Base-by-base conservation (phyloP, 2,797 vertebrate genomes). In the Taenioides sp. region DNA sequence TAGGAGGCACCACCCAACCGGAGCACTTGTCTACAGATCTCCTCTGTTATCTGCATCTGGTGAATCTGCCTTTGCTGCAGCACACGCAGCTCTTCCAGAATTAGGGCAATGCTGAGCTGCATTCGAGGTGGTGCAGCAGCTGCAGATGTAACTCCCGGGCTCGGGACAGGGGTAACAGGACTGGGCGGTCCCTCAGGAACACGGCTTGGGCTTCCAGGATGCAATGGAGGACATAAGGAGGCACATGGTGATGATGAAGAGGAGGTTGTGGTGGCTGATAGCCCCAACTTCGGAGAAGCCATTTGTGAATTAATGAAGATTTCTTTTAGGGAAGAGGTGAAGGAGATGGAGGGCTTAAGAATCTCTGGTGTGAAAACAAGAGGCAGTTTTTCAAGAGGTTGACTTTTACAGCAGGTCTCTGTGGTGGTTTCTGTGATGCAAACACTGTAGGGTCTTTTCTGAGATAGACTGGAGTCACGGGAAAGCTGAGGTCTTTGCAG, bases 11-110 rank as follows among this genome's bases (percentile, higher is more conserved):
- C 93, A 50, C 95, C 96, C 2, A 97, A 91, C 62, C 95, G 92
- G 54, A 97, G 86, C 40, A 97, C 95, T 84, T 97, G 96, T 65
- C 95, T 91, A 81, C 96, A 97, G 80, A 97, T 97, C 87, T 97
- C 96, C 75, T 97, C 95, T 0, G 96, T 97, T 92, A 97, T 96
- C 87, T 97, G 96, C 96, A 97, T 96, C 85, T 97, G 96, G 80
- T 96, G 95, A 74, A 97, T 96, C 87, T 97, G 96, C 61, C 96
- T 91, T 88, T 97, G 96, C 80, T 97, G 96, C 34, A 97, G 86
- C 69, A 97, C 94, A 18, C 95, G 89, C 16, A 97, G 93, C 84
- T 97, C 96, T 77, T 97, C 96, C 80, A 97, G 82, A 71, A 97
- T 97, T 55, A 97, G 89, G 2, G 96, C 95, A 43, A 97, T 96